Percentiles rank a stretch among this genome's conserved stretches.
phyloP scores from a whole-genome alignment of 2,113 vertebrate genomes.

The Ovis canadensis region DNA sequence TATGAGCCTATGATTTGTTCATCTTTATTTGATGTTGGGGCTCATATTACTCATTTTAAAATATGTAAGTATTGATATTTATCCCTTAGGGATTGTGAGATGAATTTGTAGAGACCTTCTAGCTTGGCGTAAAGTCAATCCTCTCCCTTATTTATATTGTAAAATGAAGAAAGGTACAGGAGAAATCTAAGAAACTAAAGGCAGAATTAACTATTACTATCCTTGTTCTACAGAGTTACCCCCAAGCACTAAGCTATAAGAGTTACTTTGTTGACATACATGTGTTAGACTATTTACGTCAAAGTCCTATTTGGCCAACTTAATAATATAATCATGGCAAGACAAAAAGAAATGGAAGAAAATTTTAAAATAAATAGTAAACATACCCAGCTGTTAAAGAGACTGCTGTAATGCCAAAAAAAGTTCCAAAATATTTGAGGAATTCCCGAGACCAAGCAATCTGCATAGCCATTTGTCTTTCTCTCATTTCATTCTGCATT shows the following conservation, averaged over 20 bases:
- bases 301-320: background rate
- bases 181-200: background rate
- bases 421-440: conserved; percentile 88
- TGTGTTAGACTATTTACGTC: background rate
- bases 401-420: conserved; percentile 81
- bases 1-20: background rate
- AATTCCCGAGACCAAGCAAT: conserved; percentile 90
- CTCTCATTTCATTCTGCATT: conserved; percentile 92
- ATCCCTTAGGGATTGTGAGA: background rate
- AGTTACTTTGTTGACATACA: background rate
- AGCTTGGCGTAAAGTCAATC: background rate
- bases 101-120: background rate
- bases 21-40: conserved; percentile 5
- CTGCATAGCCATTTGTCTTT: conserved; percentile 91
- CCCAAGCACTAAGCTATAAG: background rate
- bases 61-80: background rate
- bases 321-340: background rate
- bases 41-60: conserved; percentile 16
- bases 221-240: background rate
- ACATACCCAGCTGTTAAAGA: conserved; percentile 84
- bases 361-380: conserved; percentile 12
- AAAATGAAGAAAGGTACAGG: conserved; percentile 19
- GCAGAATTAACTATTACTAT: background rate
- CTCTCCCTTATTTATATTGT: conserved; percentile 28
- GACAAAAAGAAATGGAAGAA: conserved; percentile 12